Percentiles rank a stretch among this genome's conserved stretches.
These are phyloP conservation scores for Acipenser transmontanus DNA, from an alignment of 2,797 vertebrate genomes.

Conservation along the genomic window DNA sequence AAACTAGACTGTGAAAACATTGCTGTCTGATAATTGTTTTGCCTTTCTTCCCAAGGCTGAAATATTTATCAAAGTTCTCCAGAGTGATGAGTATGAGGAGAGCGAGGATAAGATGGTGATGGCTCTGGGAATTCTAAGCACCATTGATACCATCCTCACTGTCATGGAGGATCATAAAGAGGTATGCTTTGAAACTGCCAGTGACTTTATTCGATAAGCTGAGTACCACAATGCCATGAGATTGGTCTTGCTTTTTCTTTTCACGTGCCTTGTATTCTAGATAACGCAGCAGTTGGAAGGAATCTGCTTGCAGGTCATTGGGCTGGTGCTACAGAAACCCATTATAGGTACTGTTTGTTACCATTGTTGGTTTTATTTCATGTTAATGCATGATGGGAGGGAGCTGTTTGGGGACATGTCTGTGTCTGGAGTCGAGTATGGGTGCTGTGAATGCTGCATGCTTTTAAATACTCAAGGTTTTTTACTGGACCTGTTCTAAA, in stretches of 20 bases:
- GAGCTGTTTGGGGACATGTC: no score
- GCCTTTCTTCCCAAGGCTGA: slow-evolving; percentile 66
- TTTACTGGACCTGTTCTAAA: no score
- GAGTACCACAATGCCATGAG: no score
- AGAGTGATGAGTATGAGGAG: slow-evolving; percentile 93
- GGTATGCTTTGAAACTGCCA: slow-evolving; percentile 45
- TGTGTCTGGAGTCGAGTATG: no score
- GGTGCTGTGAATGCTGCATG: no score
- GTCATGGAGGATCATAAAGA: slow-evolving; percentile 94
- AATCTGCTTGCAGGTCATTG: slow-evolving; percentile 94
- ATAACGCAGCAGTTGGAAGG: slow-evolving; percentile 90
- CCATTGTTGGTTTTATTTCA: neutral
- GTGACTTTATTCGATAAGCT: no score
- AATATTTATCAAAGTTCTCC: slow-evolving; percentile 90
- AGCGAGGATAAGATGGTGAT: slow-evolving; percentile 94
- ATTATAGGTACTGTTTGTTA: slow-evolving; percentile 87
- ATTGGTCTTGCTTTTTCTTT: no score
- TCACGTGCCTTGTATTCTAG: slow-evolving; percentile 46
- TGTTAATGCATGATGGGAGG: no score
- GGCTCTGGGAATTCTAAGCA: slow-evolving; percentile 91
- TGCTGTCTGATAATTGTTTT: neutral
- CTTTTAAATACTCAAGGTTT: no score
- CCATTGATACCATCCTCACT: slow-evolving; percentile 90
- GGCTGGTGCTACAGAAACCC: slow-evolving; percentile 91
- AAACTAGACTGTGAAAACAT: no score